These are phyloP conservation scores for Macroglossus sobrinus DNA, from an alignment of 2,113 vertebrate genomes.

Conservation along the genomic window DNA sequence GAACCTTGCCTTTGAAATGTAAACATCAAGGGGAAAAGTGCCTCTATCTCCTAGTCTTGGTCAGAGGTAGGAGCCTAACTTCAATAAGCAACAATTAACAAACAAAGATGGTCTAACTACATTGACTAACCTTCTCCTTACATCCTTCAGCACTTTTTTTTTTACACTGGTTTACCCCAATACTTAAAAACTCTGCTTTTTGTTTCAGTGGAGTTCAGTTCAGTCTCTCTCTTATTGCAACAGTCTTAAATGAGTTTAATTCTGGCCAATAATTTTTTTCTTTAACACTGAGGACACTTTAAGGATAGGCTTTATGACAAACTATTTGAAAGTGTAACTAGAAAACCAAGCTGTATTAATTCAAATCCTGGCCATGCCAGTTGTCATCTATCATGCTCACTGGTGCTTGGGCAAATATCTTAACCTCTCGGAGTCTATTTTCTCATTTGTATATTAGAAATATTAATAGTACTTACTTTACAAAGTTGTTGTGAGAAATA, in stretches of 20 bases:
- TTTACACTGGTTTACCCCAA: neutral
- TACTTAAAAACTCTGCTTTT: neutral
- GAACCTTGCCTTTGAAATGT: neutral
- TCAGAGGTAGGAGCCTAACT: neutral
- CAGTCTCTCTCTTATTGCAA: neutral
- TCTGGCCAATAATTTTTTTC: neutral
- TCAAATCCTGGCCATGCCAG: neutral
- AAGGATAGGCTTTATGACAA: neutral
- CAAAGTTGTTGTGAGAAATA: neutral
- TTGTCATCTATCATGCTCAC: neutral
- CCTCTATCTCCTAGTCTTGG: neutral
- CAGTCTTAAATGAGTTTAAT: neutral
- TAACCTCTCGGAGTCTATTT: neutral
- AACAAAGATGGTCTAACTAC: neutral
- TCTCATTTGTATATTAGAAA: neutral
- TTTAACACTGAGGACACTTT: neutral
- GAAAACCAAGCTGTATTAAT: neutral
- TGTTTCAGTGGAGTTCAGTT: neutral
- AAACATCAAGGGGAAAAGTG: neutral
- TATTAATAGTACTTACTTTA: neutral
- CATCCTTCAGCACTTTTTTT: neutral
- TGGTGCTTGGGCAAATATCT: neutral
- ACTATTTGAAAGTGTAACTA: neutral
- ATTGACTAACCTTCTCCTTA: neutral
- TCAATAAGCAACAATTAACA: neutral